phyloP scores from a whole-genome alignment of 2,888 invertebrate species.

The Tetragonisca angustula region DNA sequence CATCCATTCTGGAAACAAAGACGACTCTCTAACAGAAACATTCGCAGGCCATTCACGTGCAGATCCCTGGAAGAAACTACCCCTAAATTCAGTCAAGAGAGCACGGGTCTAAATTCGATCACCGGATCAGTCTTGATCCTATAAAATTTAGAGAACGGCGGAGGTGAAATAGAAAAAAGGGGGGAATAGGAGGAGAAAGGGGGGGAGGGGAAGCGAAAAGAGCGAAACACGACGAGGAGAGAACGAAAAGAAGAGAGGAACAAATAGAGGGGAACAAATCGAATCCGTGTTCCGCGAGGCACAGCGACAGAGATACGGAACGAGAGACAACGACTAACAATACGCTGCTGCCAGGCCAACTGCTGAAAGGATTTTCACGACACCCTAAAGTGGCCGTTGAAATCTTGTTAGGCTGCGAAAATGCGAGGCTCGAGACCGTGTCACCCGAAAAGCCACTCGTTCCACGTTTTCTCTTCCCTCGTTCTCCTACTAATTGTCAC shows the following conservation, averaged over 20 bases:
- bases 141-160: constrained; percentile 12
- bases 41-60: constrained; percentile 1
- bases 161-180: background rate
- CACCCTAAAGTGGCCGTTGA: constrained; percentile 56
- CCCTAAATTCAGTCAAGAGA: constrained; percentile 17
- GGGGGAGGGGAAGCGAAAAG: background rate
- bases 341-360: constrained; percentile 21
- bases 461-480: constrained; percentile 25
- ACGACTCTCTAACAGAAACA: background rate
- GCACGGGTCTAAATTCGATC: constrained; percentile 22
- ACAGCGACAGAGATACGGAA: constrained; percentile 6
- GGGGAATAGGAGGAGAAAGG: too few species aligned
- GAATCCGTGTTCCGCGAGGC: constrained; percentile 15
- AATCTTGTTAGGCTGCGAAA: constrained; percentile 64
- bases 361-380: constrained; percentile 53
- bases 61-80: background rate
- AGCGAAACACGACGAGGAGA: background rate
- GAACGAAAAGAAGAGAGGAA: background rate
- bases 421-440: constrained; percentile 37
- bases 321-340: constrained; percentile 47
- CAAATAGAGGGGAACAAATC: constrained; percentile 26
- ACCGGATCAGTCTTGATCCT: constrained; percentile 23
- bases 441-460: constrained; percentile 50
- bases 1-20: background rate
- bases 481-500: constrained; percentile 29